phyloP scores from a whole-genome alignment of 2,888 invertebrate genomes.

The Limnephilus rhombicus region DNA sequence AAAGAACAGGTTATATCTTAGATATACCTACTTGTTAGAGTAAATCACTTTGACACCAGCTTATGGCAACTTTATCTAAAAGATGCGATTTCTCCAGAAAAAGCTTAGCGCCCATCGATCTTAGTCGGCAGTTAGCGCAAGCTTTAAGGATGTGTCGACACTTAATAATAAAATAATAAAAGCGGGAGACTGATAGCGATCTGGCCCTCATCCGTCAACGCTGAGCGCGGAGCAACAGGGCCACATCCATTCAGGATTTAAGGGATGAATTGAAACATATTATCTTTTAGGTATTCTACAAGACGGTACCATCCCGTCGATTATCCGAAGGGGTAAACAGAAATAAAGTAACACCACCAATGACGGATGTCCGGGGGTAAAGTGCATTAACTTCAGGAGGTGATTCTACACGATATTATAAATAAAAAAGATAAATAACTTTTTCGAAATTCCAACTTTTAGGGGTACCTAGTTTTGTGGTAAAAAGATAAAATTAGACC shows the following conservation, averaged over 20 bases:
- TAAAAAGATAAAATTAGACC: too few relatives aligned
- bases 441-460: too few relatives aligned
- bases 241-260: background rate
- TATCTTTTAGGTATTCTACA: background rate
- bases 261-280: background rate
- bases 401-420: too few relatives aligned
- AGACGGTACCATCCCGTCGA: background rate
- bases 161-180: constrained; percentile 57
- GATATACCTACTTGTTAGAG: background rate
- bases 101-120: constrained; percentile 57
- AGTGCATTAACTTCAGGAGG: too few relatives aligned
- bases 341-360: background rate
- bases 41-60: constrained; percentile 26
- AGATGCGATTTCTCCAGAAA: constrained; percentile 16
- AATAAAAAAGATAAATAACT: too few relatives aligned
- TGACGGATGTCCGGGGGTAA: too few relatives aligned
- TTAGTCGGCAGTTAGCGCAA: constrained; percentile 52
- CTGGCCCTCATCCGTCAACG: constrained; percentile 60
- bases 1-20: background rate
- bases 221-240: background rate
- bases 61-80: constrained; percentile 2
- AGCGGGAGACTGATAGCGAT: constrained; percentile 54
- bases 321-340: background rate
- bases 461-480: too few relatives aligned
- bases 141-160: constrained; percentile 59